These are phyloP conservation scores for Garra rufa DNA, from an alignment of 2,113 vertebrate species.

Conservation along the genomic window DNA sequence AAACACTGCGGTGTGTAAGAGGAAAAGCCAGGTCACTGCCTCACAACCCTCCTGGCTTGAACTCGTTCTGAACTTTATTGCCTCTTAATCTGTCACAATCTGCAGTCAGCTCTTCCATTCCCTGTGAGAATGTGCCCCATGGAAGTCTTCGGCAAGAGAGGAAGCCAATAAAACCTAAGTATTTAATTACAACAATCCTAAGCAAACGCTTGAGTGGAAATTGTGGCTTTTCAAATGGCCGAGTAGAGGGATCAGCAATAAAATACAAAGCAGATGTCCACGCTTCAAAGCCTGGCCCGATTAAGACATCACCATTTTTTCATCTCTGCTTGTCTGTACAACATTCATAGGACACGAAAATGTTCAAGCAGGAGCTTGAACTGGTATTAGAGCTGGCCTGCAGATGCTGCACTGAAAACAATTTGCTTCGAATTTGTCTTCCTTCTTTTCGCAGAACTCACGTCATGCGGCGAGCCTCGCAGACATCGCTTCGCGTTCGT, in stretches of 20 bases:
- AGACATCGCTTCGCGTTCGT: conserved; percentile 5
- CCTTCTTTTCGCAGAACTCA: neutral
- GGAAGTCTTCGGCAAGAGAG: conserved; percentile 29
- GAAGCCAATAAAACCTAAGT: conserved; percentile 51
- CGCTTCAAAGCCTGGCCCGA: conserved; percentile 24
- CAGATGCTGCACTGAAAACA: conserved; percentile 31
- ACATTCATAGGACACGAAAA: neutral
- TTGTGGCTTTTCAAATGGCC: conserved; percentile 35
- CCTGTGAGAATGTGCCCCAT: conserved; percentile 25
- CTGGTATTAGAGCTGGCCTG: conserved; percentile 23
- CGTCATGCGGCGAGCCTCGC: conserved; percentile 10
- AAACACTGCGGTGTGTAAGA: conserved; percentile 27
- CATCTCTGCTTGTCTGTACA: conserved; percentile 23
- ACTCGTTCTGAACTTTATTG: conserved; percentile 46
- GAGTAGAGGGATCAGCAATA: neutral
- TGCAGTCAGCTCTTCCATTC: conserved; percentile 38
- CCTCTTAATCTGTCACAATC: conserved; percentile 51
- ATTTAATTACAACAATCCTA: conserved; percentile 57
- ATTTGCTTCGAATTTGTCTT: conserved; percentile 23
- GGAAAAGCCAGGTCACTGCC: conserved; percentile 30
- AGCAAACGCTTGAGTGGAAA: conserved; percentile 45
- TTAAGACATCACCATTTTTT: conserved; percentile 41
- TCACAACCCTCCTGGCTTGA: conserved; percentile 29
- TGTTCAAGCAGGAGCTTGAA: neutral
- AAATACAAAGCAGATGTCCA: conserved; percentile 54